Conservation (phyloP, 2,113 vertebrate genomes). For the Ictidomys tridecemlineatus region DNA sequence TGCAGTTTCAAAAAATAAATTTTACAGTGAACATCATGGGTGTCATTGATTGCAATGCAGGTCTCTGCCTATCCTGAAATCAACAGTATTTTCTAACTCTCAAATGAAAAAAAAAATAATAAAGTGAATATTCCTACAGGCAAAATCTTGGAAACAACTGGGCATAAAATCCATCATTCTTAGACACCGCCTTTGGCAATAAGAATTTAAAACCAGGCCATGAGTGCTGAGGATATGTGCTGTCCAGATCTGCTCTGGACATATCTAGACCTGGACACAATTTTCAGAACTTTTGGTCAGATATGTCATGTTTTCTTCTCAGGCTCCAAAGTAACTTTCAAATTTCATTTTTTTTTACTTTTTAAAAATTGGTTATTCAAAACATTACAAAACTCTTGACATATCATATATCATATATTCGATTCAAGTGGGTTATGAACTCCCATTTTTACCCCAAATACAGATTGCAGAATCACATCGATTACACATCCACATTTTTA, state of each 20-base stretch:
- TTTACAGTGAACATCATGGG: not conserved
- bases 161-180: not conserved
- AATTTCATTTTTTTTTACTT: conserved; percentile 66
- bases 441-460: too few species aligned
- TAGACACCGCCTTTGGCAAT: not conserved
- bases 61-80: not conserved
- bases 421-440: too few species aligned
- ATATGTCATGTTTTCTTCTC: conserved; percentile 39
- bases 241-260: not conserved
- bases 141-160: not conserved
- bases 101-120: not conserved
- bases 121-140: not conserved
- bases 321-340: conserved; percentile 58
- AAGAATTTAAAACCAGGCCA: not conserved
- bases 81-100: not conserved
- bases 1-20: conserved; percentile 22
- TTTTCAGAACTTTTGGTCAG: conserved; percentile 59
- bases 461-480: too few species aligned
- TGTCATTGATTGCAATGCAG: not conserved
- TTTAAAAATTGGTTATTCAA: too few species aligned
- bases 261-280: not conserved
- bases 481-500: too few species aligned
- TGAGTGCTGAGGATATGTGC: accelerated
- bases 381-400: too few species aligned
- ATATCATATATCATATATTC: too few species aligned